Base-by-base conservation (phyloP, 2,113 vertebrate species). In the Scolopax mira region DNA sequence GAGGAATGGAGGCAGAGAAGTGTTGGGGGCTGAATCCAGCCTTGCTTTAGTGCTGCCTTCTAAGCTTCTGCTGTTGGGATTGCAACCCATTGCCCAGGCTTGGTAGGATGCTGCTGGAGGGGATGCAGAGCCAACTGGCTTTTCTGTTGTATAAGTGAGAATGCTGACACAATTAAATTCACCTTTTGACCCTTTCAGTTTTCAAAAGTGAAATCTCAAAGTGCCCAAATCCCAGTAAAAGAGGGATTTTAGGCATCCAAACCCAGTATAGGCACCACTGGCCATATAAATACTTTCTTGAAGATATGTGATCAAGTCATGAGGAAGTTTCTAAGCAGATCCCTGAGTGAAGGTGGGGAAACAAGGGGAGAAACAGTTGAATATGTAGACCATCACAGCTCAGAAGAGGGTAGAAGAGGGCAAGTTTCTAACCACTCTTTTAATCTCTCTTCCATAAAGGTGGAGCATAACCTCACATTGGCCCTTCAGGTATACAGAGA, bases 251-350 rank as follows among this genome's bases (percentile, higher is more conserved):
- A 75, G 61, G 24, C 19, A 49, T 57, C 17, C 28, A 73, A 61
- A 65, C 37, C 12, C 17, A 52, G 52, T 65, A 54, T 7, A 46
- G 28, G 30, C n/a, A 52, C 52, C 42, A n/a, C 33, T 35, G 54
- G 42, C 1, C 4, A 35, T 2, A 1, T 35, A 61, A 82, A 61
- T 0, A 0, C 18, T 65, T 8, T 77, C 60, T 41, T 66, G 18
- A 75, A 64, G 27, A 41, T 13, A 6, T 57, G 13, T 58, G 11
- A 39, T 60, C 33, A 73, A 67, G 27, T 27, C 1, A 2, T 41
- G 11, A 70, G 18, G 31, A 79, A 52, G 28, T 37, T 23, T 89
- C 18, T 72, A 67, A 90, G 44, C 22, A 61, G 44, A 37, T 62
- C 15, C 18, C 8, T 22, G 8, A 60, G 42, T 37, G 52, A 78